Evolutionary conservation across 2,888 invertebrate genomes (phyloP), one percentile per base, ranked within the genome.

Genomic region (Melanargia galathea): DNA sequence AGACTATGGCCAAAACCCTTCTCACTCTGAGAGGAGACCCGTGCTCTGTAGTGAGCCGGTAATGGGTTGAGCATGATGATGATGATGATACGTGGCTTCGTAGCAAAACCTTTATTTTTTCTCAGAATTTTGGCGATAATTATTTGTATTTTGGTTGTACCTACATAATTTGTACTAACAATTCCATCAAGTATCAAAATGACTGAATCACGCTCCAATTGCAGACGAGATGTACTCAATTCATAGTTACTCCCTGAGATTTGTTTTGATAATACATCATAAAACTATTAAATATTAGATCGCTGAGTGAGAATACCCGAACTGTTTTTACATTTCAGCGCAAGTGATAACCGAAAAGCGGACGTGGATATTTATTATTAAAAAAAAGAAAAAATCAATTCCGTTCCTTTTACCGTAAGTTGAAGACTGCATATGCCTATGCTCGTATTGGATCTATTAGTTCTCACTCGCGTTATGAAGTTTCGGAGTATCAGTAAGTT

Each of bases 211-310:
- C 64, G 70, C 68, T 73, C 71, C 71, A 79, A 81, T 79, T 81
- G 81, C 83, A 90, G 75, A 82, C 78, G 86, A 90, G 88, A 87
- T 81, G 86, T 84, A 88, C 78, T 75, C 78, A 78, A 73, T 86
- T 86, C 84, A 83, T 83, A 88, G 84, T 86, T 85, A 88, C 86
- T 87, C 81, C 77, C 79, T 80, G 78, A 82, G 90, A 90, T 90
- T 90, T 92, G 92, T 92, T 92, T 90, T 92, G 90, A 92, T 90
- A 92, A 92, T 92, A 92, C 89, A 92, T 92, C 92, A 92, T 92
- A 92, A 92, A 90, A 91, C 90, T 92, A 92, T 92, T 92, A 92
- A 92, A 92, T 92, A 92, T 92, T 88, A 82, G 84, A 85, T 84
- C 89, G 92, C 83, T 87, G 92, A 92, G 91, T 91, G 92, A 92